Conservation (phyloP, 2,888 invertebrate species). For the Apodemia mormo region DNA sequence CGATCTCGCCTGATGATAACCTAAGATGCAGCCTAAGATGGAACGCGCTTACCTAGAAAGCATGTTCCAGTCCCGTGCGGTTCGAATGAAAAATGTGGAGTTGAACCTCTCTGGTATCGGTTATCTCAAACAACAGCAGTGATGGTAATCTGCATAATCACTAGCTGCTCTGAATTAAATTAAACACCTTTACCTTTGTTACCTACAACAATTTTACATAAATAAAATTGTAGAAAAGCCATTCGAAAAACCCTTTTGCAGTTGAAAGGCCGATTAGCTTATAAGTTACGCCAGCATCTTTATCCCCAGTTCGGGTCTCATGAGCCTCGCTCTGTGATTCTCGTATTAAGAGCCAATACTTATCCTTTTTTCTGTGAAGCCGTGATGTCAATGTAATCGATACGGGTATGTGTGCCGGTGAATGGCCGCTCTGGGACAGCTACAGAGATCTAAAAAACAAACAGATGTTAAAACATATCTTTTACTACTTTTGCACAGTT, state of each 20-base stretch:
- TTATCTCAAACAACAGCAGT: no score
- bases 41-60: no score
- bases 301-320: constrained; percentile 42
- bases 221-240: constrained; percentile 21
- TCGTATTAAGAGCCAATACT: constrained; percentile 64
- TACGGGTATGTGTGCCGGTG: constrained; percentile 54
- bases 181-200: background rate
- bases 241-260: constrained; percentile 34
- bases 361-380: constrained; percentile 60
- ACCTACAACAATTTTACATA: background rate
- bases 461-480: constrained; percentile 22
- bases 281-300: constrained; percentile 36
- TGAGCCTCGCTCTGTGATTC: constrained; percentile 50
- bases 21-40: no score
- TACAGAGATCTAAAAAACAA: constrained; percentile 31
- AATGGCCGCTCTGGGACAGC: constrained; percentile 57
- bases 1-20: no score
- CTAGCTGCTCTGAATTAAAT: no score
- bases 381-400: constrained; percentile 68
- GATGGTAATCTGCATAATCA: no score
- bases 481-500: background rate
- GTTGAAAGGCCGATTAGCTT: constrained; percentile 37
- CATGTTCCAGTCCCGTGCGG: no score
- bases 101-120: no score
- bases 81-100: no score